These are phyloP conservation scores for Halcyon senegalensis DNA, from an alignment of 2,113 vertebrate species.

Conservation along the genomic window DNA sequence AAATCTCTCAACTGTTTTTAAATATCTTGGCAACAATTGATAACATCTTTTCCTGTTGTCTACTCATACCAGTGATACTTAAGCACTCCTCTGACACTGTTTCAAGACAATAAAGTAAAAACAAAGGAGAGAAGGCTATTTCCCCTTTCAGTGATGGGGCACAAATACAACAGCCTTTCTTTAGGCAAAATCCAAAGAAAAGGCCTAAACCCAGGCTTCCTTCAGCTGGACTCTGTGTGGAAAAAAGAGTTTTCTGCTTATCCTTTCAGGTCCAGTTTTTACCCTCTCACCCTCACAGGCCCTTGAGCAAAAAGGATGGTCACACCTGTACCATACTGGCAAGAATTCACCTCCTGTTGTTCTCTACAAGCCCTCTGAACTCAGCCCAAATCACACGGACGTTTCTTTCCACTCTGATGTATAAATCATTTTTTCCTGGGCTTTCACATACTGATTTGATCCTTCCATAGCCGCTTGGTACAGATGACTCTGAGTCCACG, in stretches of 20 bases:
- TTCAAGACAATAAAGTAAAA: neutral
- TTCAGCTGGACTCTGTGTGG: neutral
- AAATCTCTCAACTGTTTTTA: neutral
- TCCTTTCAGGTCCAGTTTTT: neutral
- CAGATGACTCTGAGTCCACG: neutral
- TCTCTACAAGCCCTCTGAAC: neutral
- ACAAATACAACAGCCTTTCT: neutral
- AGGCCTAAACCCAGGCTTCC: neutral
- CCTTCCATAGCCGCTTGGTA: neutral
- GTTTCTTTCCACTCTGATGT: neutral
- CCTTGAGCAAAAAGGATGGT: neutral
- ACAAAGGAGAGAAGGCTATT: neutral
- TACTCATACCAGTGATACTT: neutral
- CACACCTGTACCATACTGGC: neutral
- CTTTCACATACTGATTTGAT: neutral
- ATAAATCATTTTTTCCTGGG: neutral
- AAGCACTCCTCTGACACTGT: neutral
- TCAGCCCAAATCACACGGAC: neutral
- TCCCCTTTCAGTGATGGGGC: neutral
- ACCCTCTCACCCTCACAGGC: neutral
- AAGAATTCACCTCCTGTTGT: neutral
- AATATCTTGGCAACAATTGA: neutral
- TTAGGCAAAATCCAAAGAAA: neutral
- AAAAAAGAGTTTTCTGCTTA: neutral
- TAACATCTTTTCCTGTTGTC: neutral